phyloP scores from a whole-genome alignment of 2,888 invertebrate species.

The Galeopsomyia nigrocyanea region DNA sequence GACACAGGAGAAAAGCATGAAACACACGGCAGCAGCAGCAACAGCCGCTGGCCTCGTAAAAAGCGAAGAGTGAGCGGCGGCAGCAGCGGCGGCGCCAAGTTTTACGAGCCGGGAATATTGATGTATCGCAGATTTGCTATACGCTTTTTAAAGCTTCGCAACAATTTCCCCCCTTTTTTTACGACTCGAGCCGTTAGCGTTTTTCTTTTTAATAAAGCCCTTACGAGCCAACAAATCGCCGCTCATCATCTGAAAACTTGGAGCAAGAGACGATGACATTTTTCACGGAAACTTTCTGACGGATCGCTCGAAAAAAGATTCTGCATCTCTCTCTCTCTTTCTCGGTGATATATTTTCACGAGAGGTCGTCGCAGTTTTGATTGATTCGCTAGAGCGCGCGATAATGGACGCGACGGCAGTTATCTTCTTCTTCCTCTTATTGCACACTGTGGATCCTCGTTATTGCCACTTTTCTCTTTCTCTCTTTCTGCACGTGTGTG shows the following conservation, averaged over 20 bases:
- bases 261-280: not conserved
- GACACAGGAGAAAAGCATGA: not conserved
- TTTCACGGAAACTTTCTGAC: constrained; percentile 14
- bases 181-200: not conserved
- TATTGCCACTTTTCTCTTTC: too few species aligned
- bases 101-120: constrained; percentile 20
- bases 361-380: constrained; percentile 17
- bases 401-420: constrained; percentile 21
- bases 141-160: not conserved
- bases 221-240: not conserved
- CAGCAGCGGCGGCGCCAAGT: not conserved
- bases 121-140: constrained; percentile 29
- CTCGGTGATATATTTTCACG: constrained; percentile 7
- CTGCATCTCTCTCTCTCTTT: too few species aligned
- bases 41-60: constrained; percentile 24
- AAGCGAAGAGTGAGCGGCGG: not conserved
- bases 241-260: not conserved
- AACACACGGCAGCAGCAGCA: too few species aligned
- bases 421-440: constrained; percentile 7
- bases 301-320: constrained; percentile 15
- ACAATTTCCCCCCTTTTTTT: constrained; percentile 9
- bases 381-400: constrained; percentile 26
- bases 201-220: not conserved
- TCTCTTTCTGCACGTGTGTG: not conserved
- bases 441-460: not conserved